phyloP scores from a whole-genome alignment of 2,113 vertebrate species.

The Globicephala melas region DNA sequence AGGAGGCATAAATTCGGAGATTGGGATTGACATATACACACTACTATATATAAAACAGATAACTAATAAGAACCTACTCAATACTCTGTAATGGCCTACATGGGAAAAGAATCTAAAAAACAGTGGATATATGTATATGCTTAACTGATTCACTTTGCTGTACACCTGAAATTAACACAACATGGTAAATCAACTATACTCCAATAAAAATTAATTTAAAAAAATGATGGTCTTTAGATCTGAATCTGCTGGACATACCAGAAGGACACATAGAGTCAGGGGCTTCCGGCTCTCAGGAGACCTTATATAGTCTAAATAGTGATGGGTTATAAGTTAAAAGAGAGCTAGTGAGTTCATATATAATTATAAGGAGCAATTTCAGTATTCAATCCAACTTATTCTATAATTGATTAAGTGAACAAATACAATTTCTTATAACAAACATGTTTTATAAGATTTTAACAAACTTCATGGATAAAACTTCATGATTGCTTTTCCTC shows the following conservation, averaged over 20 bases:
- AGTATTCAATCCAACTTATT: background rate
- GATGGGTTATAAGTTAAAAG: background rate
- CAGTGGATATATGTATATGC: too few relatives aligned
- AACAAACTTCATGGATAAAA: background rate
- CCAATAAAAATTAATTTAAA: too few relatives aligned
- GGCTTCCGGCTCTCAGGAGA: background rate
- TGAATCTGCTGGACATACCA: background rate
- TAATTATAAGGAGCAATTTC: background rate
- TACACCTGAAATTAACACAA: too few relatives aligned
- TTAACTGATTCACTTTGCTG: too few relatives aligned
- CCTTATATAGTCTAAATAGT: background rate
- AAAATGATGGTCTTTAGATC: background rate
- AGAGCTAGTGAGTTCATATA: background rate
- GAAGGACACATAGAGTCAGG: background rate
- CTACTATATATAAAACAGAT: too few relatives aligned
- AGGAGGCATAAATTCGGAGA: too few relatives aligned
- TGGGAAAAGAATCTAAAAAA: too few relatives aligned
- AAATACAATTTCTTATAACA: background rate
- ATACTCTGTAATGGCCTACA: too few relatives aligned
- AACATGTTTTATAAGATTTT: background rate
- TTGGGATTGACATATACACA: too few relatives aligned
- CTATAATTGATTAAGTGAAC: background rate
- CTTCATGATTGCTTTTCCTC: background rate
- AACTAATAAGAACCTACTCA: too few relatives aligned
- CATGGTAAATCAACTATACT: too few relatives aligned